Evolutionary conservation across 2,888 invertebrate species (phyloP), one percentile per base, ranked within the genome.

Genomic region (Aplocera efformata): DNA sequence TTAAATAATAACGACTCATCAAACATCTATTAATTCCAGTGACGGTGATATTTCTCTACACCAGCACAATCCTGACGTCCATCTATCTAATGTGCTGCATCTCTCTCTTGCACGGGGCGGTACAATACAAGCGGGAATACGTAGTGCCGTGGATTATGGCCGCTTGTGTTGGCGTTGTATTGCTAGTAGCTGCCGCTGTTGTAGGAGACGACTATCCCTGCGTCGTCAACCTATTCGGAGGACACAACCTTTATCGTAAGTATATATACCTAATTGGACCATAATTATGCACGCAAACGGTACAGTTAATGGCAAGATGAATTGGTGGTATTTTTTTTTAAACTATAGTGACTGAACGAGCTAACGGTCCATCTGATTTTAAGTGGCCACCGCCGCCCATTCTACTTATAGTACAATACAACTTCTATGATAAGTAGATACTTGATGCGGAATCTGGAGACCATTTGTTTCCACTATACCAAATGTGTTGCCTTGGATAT

Each of bases 41-140:
- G 50, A 85, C 88, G 8, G 88, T 88, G 32, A 78, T 86, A 60
- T 71, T 88, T 53, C 63, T 89, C 17, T 88, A 88, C 58, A 79
- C 83, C 8, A 80, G 83, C 58, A 85, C 88, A 34, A 78, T 85
- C 34, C 63, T 85, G 42, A 84, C 81, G 3, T 73, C 82, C 3
- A 72, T 88, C 43, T 88, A 88, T 56, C 68, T 88, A 56, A 75
- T 86, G 75, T 82, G 84, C 66, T 86, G 85, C 51, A 78, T 88
- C 47, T 82, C 81, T 4, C 63, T 89, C 31, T 73, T 89, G 10
- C 80, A 86, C 63, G 89, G 89, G 23, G 88, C 88, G 1, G 76
- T 88, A 7, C 79, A 79, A 55, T 82, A 79, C 63, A 81, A 80
- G 51, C 75, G 82, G 30, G 85, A 83, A 53, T 88, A 83, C 57